A percentile compares a stretch with the other conserved stretches of the same genome.
Conservation (phyloP, 2,797 vertebrate genomes). For the Malurus splendens region DNA sequence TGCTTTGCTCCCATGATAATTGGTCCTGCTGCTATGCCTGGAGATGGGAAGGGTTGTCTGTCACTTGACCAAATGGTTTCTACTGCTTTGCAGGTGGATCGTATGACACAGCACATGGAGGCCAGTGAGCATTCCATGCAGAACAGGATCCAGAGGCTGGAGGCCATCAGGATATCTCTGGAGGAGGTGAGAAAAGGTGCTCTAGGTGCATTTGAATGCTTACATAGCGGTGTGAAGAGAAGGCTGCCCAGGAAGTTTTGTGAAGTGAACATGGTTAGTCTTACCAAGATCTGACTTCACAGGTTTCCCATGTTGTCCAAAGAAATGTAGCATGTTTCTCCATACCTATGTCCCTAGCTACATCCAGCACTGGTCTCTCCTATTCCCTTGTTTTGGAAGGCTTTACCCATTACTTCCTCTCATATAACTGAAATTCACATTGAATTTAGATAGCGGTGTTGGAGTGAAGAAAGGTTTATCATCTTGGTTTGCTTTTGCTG, state of each 20-base stretch:
- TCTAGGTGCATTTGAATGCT: fast-evolving
- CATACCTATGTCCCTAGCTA: background rate
- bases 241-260: background rate
- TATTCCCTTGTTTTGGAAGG: background rate
- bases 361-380: background rate
- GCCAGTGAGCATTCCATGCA: constrained; percentile 80
- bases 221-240: background rate
- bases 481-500: background rate
- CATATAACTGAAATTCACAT: background rate
- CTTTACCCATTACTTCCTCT: background rate
- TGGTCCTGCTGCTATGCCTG: background rate
- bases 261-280: background rate
- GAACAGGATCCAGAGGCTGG: constrained; percentile 85
- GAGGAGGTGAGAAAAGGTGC: constrained; percentile 80
- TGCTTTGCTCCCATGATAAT: fast-evolving
- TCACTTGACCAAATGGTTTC: background rate
- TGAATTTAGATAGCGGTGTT: background rate
- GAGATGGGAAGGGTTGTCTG: background rate
- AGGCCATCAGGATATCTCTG: constrained; percentile 79
- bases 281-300: background rate
- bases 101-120: constrained; percentile 79
- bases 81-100: constrained; percentile 75
- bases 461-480: background rate
- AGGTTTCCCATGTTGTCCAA: background rate
- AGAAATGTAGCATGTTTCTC: background rate